Evolutionary conservation across 92 coral and sea anemone genomes (phyloP).

Genomic region (Hydrozoanthus gracilis): DNA sequence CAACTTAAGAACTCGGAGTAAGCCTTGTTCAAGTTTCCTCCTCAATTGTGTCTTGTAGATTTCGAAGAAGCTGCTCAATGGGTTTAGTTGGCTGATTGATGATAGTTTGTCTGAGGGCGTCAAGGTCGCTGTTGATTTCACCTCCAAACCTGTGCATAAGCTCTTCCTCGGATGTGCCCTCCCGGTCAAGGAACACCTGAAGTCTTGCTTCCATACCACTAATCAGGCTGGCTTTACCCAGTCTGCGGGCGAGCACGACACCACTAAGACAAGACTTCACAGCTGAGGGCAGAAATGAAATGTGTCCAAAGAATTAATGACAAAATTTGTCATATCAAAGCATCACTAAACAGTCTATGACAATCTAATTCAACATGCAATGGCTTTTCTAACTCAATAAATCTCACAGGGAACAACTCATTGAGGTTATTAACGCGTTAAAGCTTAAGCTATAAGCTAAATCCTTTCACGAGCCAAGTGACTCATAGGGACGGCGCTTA

Average conservation of each 20-base stretch:
- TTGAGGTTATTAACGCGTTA: no score
- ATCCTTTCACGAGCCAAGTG: no score
- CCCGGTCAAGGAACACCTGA: neutral
- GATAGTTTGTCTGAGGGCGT: neutral
- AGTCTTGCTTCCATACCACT: neutral
- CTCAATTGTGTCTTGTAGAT: neutral
- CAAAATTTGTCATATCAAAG: neutral
- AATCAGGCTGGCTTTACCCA: neutral
- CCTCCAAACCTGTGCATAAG: neutral
- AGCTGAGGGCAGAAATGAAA: neutral
- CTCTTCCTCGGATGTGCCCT: slow-evolving; percentile 1
- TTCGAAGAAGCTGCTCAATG: slow-evolving; percentile 2
- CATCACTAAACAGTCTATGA: neutral
- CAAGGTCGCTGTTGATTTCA: neutral
- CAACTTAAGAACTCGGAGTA: no score
- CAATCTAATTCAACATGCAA: no score
- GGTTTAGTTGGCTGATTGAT: neutral
- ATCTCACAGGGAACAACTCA: no score
- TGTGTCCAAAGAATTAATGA: neutral
- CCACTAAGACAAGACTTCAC: slow-evolving; percentile 11
- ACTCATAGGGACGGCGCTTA: no score
- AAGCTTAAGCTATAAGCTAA: no score
- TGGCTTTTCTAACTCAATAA: no score
- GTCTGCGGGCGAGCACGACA: neutral
- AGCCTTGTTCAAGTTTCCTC: no score